Conservation (phyloP, 2,888 invertebrate genomes). For the Hanleya hanleyi region DNA sequence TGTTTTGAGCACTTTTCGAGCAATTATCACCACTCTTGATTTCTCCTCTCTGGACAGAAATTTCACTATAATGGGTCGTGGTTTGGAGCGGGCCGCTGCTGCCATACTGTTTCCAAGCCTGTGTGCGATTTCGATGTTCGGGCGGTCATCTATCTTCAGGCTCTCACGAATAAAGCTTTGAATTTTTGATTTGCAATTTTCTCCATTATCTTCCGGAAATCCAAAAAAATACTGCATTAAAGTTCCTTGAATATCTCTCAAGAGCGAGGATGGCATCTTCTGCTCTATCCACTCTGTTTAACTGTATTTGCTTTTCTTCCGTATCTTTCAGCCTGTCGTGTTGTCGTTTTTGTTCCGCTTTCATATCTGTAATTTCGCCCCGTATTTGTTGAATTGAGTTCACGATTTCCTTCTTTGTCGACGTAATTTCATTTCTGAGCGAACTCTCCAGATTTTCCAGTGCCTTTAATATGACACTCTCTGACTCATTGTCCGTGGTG, state of each 20-base stretch:
- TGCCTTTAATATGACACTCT: background rate
- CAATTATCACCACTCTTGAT: background rate
- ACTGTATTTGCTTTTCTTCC: background rate
- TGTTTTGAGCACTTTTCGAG: background rate
- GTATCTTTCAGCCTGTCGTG: background rate
- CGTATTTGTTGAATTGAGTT: background rate
- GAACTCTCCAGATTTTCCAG: background rate
- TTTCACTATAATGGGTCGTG: background rate
- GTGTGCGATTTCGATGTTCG: background rate
- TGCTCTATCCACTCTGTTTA: background rate
- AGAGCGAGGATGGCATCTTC: background rate
- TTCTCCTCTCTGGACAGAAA: background rate
- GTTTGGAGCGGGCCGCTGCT: background rate
- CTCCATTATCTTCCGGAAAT: background rate
- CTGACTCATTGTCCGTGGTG: too few species aligned
- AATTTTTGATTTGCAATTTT: background rate
- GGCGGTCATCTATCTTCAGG: background rate
- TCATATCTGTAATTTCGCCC: background rate
- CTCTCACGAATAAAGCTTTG: background rate
- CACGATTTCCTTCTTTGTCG: background rate
- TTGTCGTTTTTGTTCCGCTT: background rate
- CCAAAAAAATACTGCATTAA: background rate
- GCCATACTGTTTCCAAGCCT: background rate
- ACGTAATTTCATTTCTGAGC: background rate
- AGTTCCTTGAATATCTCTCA: background rate